Evolutionary conservation across 2,797 vertebrate genomes (phyloP).

Genomic region (Crocodylus rhombifer): DNA sequence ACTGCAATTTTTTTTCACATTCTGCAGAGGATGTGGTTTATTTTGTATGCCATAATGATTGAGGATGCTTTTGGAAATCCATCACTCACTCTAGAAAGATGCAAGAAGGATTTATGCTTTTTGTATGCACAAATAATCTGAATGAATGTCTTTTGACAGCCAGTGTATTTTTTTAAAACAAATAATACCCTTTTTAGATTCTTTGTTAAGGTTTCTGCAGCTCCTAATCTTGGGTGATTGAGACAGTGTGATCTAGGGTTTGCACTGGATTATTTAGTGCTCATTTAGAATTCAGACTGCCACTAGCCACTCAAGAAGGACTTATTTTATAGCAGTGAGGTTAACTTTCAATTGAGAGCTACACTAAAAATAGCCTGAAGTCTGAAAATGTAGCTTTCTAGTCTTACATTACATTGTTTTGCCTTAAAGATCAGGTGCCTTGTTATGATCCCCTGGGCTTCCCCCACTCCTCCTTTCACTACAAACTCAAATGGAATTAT

Average conservation of each 20-base stretch:
- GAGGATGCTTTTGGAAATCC: neutral
- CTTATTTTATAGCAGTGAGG: neutral
- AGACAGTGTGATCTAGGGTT: neutral
- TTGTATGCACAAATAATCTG: neutral
- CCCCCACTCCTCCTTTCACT: neutral
- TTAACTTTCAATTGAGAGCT: neutral
- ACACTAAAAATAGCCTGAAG: neutral
- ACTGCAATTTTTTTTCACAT: neutral
- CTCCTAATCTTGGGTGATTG: neutral
- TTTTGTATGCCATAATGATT: neutral
- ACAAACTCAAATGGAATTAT: neutral
- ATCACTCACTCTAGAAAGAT: neutral
- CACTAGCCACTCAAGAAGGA: neutral
- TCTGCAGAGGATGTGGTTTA: neutral
- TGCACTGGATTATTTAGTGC: neutral
- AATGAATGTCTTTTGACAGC: neutral
- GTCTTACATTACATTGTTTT: neutral
- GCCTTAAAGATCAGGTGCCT: neutral
- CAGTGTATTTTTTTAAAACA: neutral
- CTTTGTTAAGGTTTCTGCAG: neutral
- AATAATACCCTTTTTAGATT: neutral
- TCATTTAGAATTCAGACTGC: neutral
- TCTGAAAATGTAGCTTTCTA: neutral
- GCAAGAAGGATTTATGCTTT: neutral
- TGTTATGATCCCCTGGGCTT: neutral